These are phyloP conservation scores for Theristus sp. DNA, from an alignment of 2,888 invertebrate species.

Conservation along the genomic window DNA sequence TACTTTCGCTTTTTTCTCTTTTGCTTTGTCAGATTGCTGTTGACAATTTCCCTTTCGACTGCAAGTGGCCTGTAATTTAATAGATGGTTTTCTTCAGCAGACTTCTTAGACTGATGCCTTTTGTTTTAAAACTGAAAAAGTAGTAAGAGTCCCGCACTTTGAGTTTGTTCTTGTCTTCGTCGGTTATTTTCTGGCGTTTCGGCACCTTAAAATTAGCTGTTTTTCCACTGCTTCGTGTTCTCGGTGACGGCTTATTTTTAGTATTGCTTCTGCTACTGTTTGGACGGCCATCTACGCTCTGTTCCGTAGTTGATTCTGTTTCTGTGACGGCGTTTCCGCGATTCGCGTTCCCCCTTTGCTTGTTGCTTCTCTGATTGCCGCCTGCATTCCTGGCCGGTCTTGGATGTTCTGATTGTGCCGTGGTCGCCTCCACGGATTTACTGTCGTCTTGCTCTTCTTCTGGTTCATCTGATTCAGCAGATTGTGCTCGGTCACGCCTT, in stretches of 20 bases:
- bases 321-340: no score
- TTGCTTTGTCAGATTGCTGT: not conserved
- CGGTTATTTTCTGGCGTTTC: not conserved
- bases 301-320: not conserved
- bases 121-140: not conserved
- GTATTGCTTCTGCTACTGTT: not conserved
- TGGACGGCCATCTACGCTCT: not conserved
- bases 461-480: not conserved
- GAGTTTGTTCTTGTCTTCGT: not conserved
- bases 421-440: not conserved
- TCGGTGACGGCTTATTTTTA: not conserved
- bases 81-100: not conserved
- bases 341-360: no score
- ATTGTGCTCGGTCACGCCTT: not conserved
- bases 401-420: not conserved
- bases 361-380: no score
- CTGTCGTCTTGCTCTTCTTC: not conserved
- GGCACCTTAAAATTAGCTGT: not conserved
- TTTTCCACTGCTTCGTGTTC: not conserved
- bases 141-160: not conserved
- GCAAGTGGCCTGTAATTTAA: not conserved
- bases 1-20: not conserved
- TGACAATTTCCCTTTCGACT: not conserved
- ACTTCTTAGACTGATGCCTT: not conserved
- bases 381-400: no score